Conservation (phyloP, 2,797 vertebrate genomes). For the Pogonophryne albipinna region DNA sequence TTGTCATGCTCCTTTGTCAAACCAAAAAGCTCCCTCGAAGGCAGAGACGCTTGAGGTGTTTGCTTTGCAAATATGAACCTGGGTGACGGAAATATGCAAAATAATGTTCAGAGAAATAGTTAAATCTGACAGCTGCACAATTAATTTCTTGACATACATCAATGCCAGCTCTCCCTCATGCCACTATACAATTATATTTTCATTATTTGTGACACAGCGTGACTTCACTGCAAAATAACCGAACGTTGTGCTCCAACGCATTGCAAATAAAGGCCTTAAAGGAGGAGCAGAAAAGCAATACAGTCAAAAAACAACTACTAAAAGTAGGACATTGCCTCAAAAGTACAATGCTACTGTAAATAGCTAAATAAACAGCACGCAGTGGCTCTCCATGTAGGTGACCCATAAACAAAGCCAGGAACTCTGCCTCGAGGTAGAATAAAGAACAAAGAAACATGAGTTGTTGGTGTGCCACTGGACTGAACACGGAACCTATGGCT, state of each 20-base stretch:
- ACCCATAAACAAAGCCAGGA: conserved; percentile 80
- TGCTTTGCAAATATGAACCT: conserved; percentile 64
- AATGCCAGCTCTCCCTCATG: conserved; percentile 14
- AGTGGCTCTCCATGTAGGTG: conserved; percentile 76
- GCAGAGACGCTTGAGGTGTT: conserved; percentile 67
- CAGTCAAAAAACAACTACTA: conserved; percentile 26
- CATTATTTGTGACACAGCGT: conserved; percentile 27
- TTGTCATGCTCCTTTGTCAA: conserved; percentile 74
- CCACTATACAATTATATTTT: conserved; percentile 49
- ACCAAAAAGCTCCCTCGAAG: conserved; percentile 66
- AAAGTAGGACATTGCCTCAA: conserved; percentile 66
- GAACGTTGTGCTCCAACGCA: conserved; percentile 16
- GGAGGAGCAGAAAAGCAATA: conserved; percentile 16
- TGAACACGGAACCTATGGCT: background rate
- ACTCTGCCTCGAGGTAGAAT: conserved; percentile 73
- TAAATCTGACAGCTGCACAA: conserved; percentile 57
- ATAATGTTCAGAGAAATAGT: conserved; percentile 52
- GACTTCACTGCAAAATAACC: conserved; percentile 29
- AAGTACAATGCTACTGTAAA: conserved; percentile 69
- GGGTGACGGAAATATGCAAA: conserved; percentile 66
- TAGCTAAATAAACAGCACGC: conserved; percentile 67
- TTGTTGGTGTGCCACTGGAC: background rate
- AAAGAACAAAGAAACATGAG: conserved; percentile 63
- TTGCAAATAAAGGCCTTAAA: conserved; percentile 40
- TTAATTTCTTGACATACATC: conserved; percentile 38